phyloP scores from a whole-genome alignment of 2,888 invertebrate species.

The Isoperla grammatica region DNA sequence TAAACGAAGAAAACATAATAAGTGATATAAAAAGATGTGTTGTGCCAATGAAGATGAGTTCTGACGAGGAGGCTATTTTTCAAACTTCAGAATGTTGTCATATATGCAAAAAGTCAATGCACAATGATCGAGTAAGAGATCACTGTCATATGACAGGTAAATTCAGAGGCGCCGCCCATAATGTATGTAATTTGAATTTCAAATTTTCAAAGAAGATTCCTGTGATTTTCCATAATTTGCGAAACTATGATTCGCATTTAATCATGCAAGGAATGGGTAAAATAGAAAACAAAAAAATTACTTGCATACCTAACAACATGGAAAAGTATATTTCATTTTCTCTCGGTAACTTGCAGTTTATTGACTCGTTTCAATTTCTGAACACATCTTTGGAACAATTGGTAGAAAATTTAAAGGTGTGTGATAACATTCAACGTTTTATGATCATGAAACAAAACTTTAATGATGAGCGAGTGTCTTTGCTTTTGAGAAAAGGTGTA shows the following conservation, averaged over 20 bases:
- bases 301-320: conserved; percentile 26
- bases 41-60: conserved; percentile 24
- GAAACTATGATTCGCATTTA: conserved; percentile 37
- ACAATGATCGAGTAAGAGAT: conserved; percentile 33
- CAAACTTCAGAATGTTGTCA: conserved; percentile 31
- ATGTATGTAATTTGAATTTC: conserved; percentile 38
- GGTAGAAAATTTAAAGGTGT: conserved; percentile 29
- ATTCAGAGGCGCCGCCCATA: conserved; percentile 35
- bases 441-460: neutral
- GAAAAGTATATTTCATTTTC: conserved; percentile 22
- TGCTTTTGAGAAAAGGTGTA: conserved; percentile 35
- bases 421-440: neutral
- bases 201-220: conserved; percentile 35
- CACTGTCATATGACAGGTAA: conserved; percentile 37
- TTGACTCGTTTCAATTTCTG: conserved; percentile 38
- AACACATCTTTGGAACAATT: conserved; percentile 35
- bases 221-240: conserved; percentile 38
- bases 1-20: neutral
- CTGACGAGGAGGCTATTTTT: conserved; percentile 32
- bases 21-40: conserved; percentile 24
- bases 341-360: conserved; percentile 28
- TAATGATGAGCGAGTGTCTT: conserved; percentile 14
- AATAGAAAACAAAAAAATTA: neutral
- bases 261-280: conserved; percentile 30
- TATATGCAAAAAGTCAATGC: conserved; percentile 31